Conservation (phyloP, 2,797 vertebrate genomes). For the Hybognathus amarus region DNA sequence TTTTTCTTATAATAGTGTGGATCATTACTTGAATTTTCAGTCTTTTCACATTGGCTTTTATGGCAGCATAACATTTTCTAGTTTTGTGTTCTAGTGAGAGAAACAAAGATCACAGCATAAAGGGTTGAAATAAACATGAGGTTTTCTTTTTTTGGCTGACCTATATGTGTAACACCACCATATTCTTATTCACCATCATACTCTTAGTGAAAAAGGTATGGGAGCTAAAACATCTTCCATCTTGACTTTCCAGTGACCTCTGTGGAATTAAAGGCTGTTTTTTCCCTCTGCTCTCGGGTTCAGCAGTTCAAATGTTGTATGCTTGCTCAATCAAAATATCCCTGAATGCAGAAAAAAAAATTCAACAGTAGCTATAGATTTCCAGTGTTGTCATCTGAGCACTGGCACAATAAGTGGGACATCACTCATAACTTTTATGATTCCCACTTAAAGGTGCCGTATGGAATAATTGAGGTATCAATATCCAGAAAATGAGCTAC, state of each 20-base stretch:
- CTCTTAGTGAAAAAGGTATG: slow-evolving; percentile 7
- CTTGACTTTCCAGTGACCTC: slow-evolving; percentile 36
- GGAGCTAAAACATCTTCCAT: neutral
- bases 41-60: neutral
- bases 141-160: neutral
- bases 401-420: neutral
- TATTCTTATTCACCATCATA: neutral
- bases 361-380: neutral
- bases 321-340: slow-evolving; percentile 13
- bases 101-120: neutral
- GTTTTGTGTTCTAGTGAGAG: neutral
- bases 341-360: neutral
- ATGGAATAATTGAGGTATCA: too few relatives aligned
- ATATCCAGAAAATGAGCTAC: too few relatives aligned
- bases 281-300: slow-evolving; percentile 17
- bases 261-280: slow-evolving; percentile 1
- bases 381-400: neutral
- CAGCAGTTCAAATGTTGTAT: slow-evolving; percentile 27
- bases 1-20: neutral
- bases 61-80: neutral
- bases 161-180: neutral
- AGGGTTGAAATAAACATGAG: neutral
- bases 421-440: slow-evolving; percentile 11
- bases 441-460: too few relatives aligned
- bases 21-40: neutral